Evolutionary conservation across 2,888 invertebrate species (phyloP).

Genomic region (Temnothorax ravouxi): DNA sequence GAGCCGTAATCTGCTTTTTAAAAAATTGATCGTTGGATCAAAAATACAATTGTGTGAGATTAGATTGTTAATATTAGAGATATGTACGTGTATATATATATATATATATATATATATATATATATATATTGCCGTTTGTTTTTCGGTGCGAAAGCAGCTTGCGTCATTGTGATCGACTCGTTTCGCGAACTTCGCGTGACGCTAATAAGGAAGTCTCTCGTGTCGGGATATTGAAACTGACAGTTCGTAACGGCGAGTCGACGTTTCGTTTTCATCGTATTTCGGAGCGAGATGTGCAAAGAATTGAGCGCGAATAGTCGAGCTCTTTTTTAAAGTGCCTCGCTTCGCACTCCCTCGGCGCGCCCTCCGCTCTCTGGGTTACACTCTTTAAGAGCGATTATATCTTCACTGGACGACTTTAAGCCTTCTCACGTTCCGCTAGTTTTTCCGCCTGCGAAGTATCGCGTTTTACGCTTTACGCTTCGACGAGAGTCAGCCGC

Average conservation of each 20-base stretch:
- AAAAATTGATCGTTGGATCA: background rate
- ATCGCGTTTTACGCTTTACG: slow-evolving; percentile 45
- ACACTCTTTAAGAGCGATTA: slow-evolving; percentile 61
- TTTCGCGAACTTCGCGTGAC: slow-evolving; percentile 62
- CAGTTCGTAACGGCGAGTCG: slow-evolving; percentile 49
- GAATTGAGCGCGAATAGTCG: slow-evolving; percentile 5
- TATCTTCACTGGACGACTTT: slow-evolving; percentile 55
- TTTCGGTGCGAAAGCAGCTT: slow-evolving; percentile 37
- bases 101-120: no score
- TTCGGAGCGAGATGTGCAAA: background rate
- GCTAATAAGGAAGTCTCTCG: slow-evolving; percentile 63
- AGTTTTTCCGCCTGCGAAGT: slow-evolving; percentile 37
- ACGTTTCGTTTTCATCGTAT: slow-evolving; percentile 41
- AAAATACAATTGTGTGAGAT: background rate
- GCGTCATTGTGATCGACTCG: slow-evolving; percentile 63
- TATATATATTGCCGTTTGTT: background rate
- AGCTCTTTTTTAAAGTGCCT: background rate
- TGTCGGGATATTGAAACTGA: slow-evolving; percentile 65
- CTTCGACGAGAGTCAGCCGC: slow-evolving; percentile 14
- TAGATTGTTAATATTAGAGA: background rate
- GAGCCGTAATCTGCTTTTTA: background rate
- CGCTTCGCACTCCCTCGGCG: slow-evolving; percentile 7
- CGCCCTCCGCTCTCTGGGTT: slow-evolving; percentile 57
- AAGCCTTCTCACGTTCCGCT: slow-evolving; percentile 51
- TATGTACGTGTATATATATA: no score